These are phyloP conservation scores for Cheilosia impressa DNA, from an alignment of 2,888 invertebrate species.

Conservation along the genomic window DNA sequence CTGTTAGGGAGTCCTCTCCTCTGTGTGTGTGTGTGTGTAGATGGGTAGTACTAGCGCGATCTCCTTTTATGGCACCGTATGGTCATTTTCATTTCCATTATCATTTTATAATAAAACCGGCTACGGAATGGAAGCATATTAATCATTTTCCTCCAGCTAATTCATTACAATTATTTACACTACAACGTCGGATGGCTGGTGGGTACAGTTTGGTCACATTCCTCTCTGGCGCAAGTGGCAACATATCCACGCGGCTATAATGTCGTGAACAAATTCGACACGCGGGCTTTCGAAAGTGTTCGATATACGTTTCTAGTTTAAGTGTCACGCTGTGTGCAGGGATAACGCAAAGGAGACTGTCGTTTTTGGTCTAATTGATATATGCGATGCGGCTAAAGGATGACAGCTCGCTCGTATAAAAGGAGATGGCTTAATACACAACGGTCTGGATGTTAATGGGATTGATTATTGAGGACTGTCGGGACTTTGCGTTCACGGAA, in stretches of 20 bases:
- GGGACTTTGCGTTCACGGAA: too few species aligned
- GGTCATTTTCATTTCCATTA: conserved; percentile 68
- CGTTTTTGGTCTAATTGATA: background rate
- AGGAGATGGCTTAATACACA: background rate
- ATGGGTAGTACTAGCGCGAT: conserved; percentile 37
- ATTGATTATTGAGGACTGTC: too few species aligned
- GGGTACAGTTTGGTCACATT: conserved; percentile 54
- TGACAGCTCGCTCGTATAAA: background rate
- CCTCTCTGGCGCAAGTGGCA: conserved; percentile 31
- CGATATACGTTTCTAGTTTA: background rate
- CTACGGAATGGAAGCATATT: conserved; percentile 47
- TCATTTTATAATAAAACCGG: conserved; percentile 64
- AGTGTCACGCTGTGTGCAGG: background rate
- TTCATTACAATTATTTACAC: conserved; percentile 70
- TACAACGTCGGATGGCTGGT: conserved; percentile 21
- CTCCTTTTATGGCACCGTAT: conserved; percentile 71
- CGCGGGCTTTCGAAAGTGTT: conserved; percentile 29
- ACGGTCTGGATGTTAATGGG: too few species aligned
- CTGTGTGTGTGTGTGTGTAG: conserved; percentile 18
- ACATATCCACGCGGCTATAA: conserved; percentile 26
- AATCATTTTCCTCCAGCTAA: conserved; percentile 64
- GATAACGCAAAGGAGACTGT: background rate
- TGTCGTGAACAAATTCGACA: conserved; percentile 35
- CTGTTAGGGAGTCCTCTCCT: conserved; percentile 55
- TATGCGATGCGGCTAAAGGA: background rate